Evolutionary conservation across 1,140 invertebrate genomes (phyloP).

Genomic region (Drosophila micromelanica): DNA sequence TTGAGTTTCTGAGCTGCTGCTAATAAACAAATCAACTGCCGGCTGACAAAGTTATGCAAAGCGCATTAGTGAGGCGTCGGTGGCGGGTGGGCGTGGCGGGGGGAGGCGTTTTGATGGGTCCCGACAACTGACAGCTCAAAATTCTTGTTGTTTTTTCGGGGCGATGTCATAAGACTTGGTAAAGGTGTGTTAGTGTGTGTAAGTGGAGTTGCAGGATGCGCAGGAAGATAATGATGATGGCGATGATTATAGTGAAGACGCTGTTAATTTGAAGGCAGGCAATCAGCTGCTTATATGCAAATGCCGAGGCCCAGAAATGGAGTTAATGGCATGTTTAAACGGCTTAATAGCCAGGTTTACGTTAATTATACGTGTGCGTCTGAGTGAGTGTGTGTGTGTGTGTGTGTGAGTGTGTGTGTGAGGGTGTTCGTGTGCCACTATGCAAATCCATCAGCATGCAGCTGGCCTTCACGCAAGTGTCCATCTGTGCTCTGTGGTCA

Average conservation of each 20-base stretch:
- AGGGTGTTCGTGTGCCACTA: not conserved
- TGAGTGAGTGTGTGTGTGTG: too few species aligned
- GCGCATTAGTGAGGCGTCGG: constrained; percentile 39
- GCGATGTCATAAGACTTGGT: constrained; percentile 10
- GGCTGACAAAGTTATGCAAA: constrained; percentile 63
- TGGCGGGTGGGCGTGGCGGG: not conserved
- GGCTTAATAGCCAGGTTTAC: constrained; percentile 48
- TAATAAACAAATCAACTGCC: constrained; percentile 52
- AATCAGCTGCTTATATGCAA: constrained; percentile 28
- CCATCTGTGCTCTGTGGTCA: not conserved
- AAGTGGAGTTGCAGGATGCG: constrained; percentile 23
- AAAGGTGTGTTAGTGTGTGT: constrained; percentile 19
- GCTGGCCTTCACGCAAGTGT: not conserved
- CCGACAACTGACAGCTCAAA: not conserved
- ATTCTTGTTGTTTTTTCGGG: constrained; percentile 23
- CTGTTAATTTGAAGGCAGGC: constrained; percentile 4
- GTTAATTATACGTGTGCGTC: constrained; percentile 37
- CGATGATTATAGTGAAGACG: constrained; percentile 8
- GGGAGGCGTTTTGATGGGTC: constrained; percentile 2
- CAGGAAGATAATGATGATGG: not conserved
- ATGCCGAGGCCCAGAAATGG: constrained; percentile 9
- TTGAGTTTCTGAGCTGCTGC: constrained; percentile 14
- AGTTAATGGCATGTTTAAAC: constrained; percentile 25
- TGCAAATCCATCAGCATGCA: constrained; percentile 14
- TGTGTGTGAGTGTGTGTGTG: not conserved